A percentile compares a stretch with the other conserved stretches of the same genome.
These are phyloP conservation scores for Orchesellides sinensis DNA, from an alignment of 2,888 invertebrate genomes.

Conservation along the genomic window DNA sequence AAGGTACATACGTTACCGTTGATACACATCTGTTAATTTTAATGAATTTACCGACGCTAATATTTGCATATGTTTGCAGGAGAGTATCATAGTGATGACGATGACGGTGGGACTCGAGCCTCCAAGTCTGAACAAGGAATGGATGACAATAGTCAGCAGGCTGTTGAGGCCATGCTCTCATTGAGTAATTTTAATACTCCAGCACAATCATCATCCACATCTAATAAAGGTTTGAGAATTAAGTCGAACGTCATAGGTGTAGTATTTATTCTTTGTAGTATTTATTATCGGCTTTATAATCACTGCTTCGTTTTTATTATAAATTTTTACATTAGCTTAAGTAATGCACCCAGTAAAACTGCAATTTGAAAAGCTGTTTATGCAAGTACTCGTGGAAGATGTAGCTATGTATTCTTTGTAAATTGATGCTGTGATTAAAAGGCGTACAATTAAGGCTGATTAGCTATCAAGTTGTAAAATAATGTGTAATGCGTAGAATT, in stretches of 20 bases:
- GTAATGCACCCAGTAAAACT: too few relatives aligned
- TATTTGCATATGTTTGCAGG: slow-evolving; percentile 37
- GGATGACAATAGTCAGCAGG: slow-evolving; percentile 78
- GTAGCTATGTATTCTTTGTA: too few relatives aligned
- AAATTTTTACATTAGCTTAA: too few relatives aligned
- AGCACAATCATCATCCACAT: slow-evolving; percentile 16
- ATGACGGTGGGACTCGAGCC: slow-evolving; percentile 29
- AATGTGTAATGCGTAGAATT: too few relatives aligned
- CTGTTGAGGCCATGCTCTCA: slow-evolving; percentile 77
- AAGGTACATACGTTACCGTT: slow-evolving; percentile 35
- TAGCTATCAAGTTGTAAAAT: too few relatives aligned
- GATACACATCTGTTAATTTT: not conserved
- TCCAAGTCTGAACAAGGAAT: slow-evolving; percentile 31
- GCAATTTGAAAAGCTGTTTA: not conserved
- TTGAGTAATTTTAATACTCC: slow-evolving; percentile 69
- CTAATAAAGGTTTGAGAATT: too few relatives aligned
- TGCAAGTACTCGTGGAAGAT: too few relatives aligned
- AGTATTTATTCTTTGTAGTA: not conserved
- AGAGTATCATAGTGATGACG: slow-evolving; percentile 74
- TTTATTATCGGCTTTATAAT: not conserved
- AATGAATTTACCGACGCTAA: too few relatives aligned
- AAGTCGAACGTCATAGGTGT: not conserved
- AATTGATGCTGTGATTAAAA: too few relatives aligned
- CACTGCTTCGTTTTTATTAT: too few relatives aligned
- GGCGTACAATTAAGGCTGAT: too few relatives aligned